Evolutionary conservation across 1,140 invertebrate species (phyloP).

Genomic region (Lineus longissimus): DNA sequence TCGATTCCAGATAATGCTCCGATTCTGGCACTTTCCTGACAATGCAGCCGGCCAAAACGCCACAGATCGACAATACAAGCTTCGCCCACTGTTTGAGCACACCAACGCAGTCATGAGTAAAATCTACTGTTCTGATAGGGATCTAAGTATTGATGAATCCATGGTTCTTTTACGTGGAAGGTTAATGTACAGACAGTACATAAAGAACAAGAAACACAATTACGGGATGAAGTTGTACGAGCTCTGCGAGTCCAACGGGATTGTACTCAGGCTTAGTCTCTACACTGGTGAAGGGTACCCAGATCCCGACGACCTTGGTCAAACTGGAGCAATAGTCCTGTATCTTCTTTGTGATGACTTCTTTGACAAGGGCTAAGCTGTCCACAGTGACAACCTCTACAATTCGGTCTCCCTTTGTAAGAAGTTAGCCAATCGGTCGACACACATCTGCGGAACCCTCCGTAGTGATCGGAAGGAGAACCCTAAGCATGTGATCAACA

Average conservation of each 20-base stretch:
- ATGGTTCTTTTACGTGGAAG: constrained; percentile 8
- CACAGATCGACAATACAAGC: not conserved
- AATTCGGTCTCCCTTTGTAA: not conserved
- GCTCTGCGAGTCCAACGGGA: too few relatives aligned
- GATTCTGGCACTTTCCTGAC: constrained; percentile 1
- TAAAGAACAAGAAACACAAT: too few relatives aligned
- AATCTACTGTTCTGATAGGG: not conserved
- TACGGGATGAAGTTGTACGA: too few relatives aligned
- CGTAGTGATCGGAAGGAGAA: not conserved
- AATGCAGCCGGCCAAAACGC: not conserved
- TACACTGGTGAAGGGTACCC: not conserved
- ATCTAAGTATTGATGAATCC: constrained; percentile 5
- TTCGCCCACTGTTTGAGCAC: not conserved
- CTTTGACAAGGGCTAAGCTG: not conserved
- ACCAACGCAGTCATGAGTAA: not conserved
- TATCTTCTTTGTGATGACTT: not conserved
- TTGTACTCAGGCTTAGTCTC: not conserved
- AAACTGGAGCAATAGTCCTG: too few relatives aligned
- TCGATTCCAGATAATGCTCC: not conserved
- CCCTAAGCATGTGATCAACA: not conserved
- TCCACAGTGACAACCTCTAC: not conserved
- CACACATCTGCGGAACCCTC: not conserved
- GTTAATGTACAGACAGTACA: constrained; percentile 7
- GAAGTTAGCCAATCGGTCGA: not conserved
- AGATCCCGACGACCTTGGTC: not conserved